Evolutionary conservation across 1,140 invertebrate genomes (phyloP).

Genomic region (Latrodectus geometricus): DNA sequence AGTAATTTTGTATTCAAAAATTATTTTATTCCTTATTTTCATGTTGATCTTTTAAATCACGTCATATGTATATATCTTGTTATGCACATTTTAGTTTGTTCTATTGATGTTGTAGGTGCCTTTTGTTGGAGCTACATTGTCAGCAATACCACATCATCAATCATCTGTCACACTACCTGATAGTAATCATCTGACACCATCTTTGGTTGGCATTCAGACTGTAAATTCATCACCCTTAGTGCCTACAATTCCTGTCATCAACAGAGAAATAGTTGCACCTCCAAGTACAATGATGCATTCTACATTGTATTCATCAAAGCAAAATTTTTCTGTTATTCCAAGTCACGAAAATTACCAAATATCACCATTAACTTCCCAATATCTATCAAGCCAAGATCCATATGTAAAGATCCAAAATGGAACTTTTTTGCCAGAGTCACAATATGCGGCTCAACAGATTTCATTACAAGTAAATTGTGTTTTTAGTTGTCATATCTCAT

Average conservation of each 20-base stretch:
- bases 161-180: neutral
- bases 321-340: slow-evolving; percentile 11
- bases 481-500: neutral
- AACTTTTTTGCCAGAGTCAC: slow-evolving; percentile 1
- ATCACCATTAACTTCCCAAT: slow-evolving; percentile 2
- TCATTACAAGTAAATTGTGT: slow-evolving; percentile 6
- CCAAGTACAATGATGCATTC: slow-evolving; percentile 3
- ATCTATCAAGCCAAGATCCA: neutral
- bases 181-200: slow-evolving; percentile 11
- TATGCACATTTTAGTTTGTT: too few relatives aligned
- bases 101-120: neutral
- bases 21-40: too few relatives aligned
- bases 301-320: neutral
- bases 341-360: neutral
- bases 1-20: too few relatives aligned
- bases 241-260: neutral
- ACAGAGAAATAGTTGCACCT: neutral
- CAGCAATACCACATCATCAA: slow-evolving; percentile 5
- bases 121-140: neutral
- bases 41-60: too few relatives aligned
- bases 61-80: too few relatives aligned
- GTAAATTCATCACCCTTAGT: slow-evolving; percentile 20
- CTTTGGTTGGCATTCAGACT: slow-evolving; percentile 24
- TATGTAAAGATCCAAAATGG: slow-evolving; percentile 5
- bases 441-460: neutral